Conservation (phyloP, 2,113 vertebrate genomes). For the Choloepus hoffmanni region DNA sequence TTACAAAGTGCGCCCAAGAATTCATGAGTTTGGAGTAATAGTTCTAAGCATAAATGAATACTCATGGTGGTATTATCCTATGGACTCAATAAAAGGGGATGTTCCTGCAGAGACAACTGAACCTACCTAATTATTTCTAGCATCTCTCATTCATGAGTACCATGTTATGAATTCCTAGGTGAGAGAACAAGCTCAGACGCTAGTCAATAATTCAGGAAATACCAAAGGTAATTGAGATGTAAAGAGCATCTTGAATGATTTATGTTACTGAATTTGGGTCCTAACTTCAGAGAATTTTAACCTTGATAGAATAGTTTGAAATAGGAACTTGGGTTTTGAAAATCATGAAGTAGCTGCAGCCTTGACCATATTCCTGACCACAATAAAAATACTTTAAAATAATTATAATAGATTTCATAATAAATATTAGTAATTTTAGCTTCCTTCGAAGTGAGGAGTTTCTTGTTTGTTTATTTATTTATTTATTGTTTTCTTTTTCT, state of each 20-base stretch:
- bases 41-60: background rate
- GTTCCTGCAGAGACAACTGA: background rate
- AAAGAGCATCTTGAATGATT: background rate
- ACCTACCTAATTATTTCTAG: background rate
- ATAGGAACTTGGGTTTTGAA: background rate
- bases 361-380: background rate
- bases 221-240: background rate
- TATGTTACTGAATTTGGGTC: conserved; percentile 12
- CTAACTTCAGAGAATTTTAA: background rate
- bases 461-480: background rate
- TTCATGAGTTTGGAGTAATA: background rate
- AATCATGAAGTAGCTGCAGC: background rate
- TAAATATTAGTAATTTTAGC: background rate
- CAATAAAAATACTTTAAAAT: background rate
- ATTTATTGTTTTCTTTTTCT: background rate
- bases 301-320: background rate
- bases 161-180: background rate
- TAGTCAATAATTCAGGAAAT: too few relatives aligned
- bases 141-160: too few relatives aligned
- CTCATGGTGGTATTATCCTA: background rate
- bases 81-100: background rate
- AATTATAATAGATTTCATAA: background rate
- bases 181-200: background rate
- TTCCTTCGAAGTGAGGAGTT: background rate
- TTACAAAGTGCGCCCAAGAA: background rate